Base-by-base conservation (phyloP, 2,888 invertebrate genomes). In the Caradrina clavipalpis region DNA sequence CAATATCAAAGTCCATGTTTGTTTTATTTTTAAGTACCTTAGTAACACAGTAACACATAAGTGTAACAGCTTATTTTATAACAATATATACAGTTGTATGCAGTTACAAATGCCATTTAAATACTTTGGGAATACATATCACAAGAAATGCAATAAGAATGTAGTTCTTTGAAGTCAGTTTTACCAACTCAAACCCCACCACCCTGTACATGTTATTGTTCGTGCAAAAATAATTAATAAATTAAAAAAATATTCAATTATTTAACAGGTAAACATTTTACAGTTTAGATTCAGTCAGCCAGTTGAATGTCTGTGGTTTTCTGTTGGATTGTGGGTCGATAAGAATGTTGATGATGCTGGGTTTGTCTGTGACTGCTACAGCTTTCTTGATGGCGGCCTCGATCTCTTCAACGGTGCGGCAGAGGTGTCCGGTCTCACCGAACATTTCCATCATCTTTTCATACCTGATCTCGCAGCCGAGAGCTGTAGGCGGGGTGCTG, bases 211-310 rank as follows among this genome's bases (percentile, higher is more conserved):
- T 63, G 19, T 59, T 13, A 50, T 53, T 76, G 35, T 69, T 65
- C 8, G 11, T 67, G 39, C 35, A 68, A 58, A 65, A 68, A 57
- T 17, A 35, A 11, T 45, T 51, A 31, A n/a, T n/a, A n/a, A n/a
- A n/a, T 26, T 26, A 45, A 65, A 63, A 50, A 15, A 17, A n/a
- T 65, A 15, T 17, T 17, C 17, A 17, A 45, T 17, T 45, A 45
- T 13, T 7, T 26, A 51, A 68, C 10, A 49, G n/a, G n/a, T 53
- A 63, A 65, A 7, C 49, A 57, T 66, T 87, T 97, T 96, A 98
- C 85, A 98, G 95, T 93, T 99, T 99, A 8, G 99, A 98, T 93
- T 98, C 98, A 0, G 99, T 99, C 7, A 99, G 96, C 99, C 99
- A 99, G 89, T 97, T 97, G 92, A 98, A 99, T 21, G 98, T 97